Evolutionary conservation across 2,888 invertebrate species (phyloP).

Genomic region (Pollenia griseotomentosa): DNA sequence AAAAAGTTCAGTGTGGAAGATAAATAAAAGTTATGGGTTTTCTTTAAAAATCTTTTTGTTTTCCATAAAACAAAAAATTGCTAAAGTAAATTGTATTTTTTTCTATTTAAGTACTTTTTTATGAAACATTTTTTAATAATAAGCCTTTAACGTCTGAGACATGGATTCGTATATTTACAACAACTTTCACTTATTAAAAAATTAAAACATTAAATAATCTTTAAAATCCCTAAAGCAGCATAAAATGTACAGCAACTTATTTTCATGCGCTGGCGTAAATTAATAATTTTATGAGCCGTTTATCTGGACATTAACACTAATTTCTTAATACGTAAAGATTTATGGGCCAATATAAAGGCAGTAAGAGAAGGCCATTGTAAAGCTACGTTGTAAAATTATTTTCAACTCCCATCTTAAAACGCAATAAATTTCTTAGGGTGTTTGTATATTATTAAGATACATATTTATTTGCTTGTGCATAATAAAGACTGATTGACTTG

Average conservation of each 20-base stretch:
- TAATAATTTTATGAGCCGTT: constrained; percentile 25
- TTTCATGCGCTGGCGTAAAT: not conserved
- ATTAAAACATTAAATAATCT: not conserved
- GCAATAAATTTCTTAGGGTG: constrained; percentile 23
- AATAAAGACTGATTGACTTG: constrained; percentile 26
- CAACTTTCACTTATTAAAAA: not conserved
- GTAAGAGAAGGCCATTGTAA: constrained; percentile 7
- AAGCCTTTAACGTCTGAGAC: too few relatives aligned
- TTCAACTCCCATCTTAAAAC: constrained; percentile 15
- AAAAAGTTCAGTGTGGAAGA: too few relatives aligned
- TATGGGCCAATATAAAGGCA: constrained; percentile 30
- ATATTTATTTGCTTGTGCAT: constrained; percentile 12
- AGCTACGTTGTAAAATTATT: constrained; percentile 34
- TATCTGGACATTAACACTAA: constrained; percentile 46
- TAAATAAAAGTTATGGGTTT: too few relatives aligned
- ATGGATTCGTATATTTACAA: not conserved
- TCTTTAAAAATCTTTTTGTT: too few relatives aligned
- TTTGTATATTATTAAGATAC: constrained; percentile 2
- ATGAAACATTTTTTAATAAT: too few relatives aligned
- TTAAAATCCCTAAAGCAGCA: not conserved
- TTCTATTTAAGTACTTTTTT: too few relatives aligned
- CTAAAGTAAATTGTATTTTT: too few relatives aligned
- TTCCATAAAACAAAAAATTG: too few relatives aligned
- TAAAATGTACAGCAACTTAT: not conserved
- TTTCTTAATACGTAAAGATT: constrained; percentile 49